A percentile compares a stretch with the other conserved stretches of the same genome.
Conservation (phyloP, 2,797 vertebrate genomes). For the Bryconaethiops microstoma region DNA sequence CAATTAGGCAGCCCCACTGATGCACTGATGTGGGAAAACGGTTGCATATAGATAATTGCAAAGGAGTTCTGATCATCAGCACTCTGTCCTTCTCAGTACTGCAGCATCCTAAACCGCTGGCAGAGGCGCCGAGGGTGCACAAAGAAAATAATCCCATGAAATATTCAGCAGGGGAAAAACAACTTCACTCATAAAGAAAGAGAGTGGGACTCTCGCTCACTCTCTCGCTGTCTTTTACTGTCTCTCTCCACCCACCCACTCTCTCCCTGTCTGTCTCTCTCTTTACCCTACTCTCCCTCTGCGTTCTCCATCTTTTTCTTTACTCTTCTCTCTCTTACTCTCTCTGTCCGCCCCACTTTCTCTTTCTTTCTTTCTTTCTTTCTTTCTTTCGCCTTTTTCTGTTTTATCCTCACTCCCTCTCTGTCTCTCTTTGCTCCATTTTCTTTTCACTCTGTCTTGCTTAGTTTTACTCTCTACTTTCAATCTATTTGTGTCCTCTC, state of each 20-base stretch:
- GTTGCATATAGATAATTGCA: constrained; percentile 46
- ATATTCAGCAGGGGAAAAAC: constrained; percentile 60
- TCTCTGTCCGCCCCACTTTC: background rate
- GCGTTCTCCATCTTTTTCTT: background rate
- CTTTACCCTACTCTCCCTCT: background rate
- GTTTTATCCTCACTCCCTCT: too few species aligned
- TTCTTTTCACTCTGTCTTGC: too few species aligned
- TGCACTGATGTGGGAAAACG: constrained; percentile 37
- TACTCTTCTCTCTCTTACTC: constrained; percentile 1
- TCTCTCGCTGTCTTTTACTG: background rate
- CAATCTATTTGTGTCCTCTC: too few species aligned
- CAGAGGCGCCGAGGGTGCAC: constrained; percentile 18
- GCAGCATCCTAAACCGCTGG: constrained; percentile 24
- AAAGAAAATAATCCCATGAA: constrained; percentile 47
- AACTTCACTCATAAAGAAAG: constrained; percentile 53
- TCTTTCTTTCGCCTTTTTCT: too few species aligned
- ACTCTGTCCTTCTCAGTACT: constrained; percentile 15
- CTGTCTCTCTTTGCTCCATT: too few species aligned
- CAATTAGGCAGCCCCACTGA: constrained; percentile 42
- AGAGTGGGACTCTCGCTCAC: constrained; percentile 24
- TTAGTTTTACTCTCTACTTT: too few species aligned
- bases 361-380: too few species aligned
- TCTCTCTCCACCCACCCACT: background rate
- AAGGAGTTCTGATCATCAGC: constrained; percentile 31
- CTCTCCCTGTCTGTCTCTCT: constrained; percentile 3